Evolutionary conservation across 1,140 invertebrate species (phyloP), one percentile per base, ranked within the genome.

Genomic region (Ceratina japonica): DNA sequence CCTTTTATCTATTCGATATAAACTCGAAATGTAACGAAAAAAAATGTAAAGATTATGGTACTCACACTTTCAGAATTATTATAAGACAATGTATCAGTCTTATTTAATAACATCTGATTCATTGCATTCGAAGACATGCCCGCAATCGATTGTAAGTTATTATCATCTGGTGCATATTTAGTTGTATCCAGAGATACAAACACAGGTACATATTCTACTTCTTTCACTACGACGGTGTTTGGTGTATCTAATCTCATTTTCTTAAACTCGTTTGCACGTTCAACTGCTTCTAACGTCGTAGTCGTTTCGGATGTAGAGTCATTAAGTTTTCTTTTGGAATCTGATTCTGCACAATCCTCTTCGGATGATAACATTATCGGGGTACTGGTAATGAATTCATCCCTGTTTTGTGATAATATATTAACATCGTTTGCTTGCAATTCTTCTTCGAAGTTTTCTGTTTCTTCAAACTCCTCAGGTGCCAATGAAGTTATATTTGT

Each of bases 401-500:
- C 24, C 2, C 4, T 22, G n/a, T 24, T 58, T 31, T 31, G 27
- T 31, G 27, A 31, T 31, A 4, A 31, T 31, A 4, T 31, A 4
- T 31, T 31, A 4, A 4, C 27, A 31, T 31, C 27, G 4, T 31
- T 31, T 31, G 1, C 27, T 31, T 31, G 27, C 27, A 31, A 31
- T 31, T 31, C 27, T 31, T 31, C 2, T 31, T 31, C 27, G 4
- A 31, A 31, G 27, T 1, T 31, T 31, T 1, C 4, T 31, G 27
- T 31, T 4, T 10, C 78, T 15, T 81, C 84, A 37, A 89, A 89
- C 18, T 70, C 73, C 61, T 87, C 83, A 1, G 82, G 81, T 16
- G 87, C 74, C 22, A 91, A 52, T 3, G 90, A 91, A 8, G 85
- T 82, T 18, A 91, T 86, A 31, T 88, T 88, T 13, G 75, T 85